Evolutionary conservation across 2,888 invertebrate species (phyloP), one percentile per base, ranked within the genome.

Genomic region (Lepidocyrtoides sp.): DNA sequence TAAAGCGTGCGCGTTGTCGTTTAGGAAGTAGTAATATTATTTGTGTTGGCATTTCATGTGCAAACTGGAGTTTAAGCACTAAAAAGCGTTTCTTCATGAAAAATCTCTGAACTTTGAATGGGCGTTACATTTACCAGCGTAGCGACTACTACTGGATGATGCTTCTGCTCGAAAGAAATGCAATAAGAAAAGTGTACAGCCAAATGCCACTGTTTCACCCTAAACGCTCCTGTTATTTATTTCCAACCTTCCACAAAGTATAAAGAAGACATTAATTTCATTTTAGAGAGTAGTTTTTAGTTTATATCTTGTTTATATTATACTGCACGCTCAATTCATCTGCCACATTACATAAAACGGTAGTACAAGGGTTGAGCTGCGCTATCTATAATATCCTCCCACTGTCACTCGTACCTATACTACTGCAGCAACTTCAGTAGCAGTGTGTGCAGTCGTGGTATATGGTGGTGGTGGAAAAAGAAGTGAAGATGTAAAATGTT

Each of bases 241-340:
- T 75, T 75, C 48, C 75, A 63, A 51, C 83, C 48, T 69, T 84
- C 66, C 72, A 57, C 36, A 85, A 72, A 86, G 57, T 85, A 36
- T 86, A 77, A 86, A 86, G 60, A 77, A 85, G 75, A 54, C 72
- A 69, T 85, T 54, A 75, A 86, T 86, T 77, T 77, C 63, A 41
- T 54, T 77, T 44, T 75, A 7, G 57, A 77, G 44, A 29, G 60
- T 48, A 29, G 66, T 14, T 4, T 69, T 66, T 69, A 77, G 60
- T 44, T 75, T 86, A 77, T 75, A 86, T 29, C 32, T 36, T 72
- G 72, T 85, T 85, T 86, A 86, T 60, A 57, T 54, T 86, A 44
- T 12, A 23, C 12, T 66, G 41, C 63, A 87, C 79, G 86, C 75
- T 60, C 75, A 75, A 75, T 75, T 75, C 75, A 75, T 14, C 75